These are phyloP conservation scores for Athetis lepigone DNA, from an alignment of 2,888 invertebrate species.

Conservation along the genomic window DNA sequence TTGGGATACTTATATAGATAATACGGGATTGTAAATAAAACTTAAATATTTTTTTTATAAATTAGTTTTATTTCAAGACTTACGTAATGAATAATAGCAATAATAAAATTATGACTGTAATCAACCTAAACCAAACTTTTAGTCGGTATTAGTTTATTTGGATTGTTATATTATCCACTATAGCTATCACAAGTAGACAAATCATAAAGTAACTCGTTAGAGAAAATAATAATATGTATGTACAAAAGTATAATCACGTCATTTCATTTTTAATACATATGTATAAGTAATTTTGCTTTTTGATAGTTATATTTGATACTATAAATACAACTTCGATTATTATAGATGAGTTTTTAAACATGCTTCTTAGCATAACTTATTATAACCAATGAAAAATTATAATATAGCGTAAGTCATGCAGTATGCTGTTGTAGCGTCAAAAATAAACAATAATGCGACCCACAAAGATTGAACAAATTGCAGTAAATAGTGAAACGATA, in stretches of 20 bases:
- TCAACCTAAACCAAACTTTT: conserved; percentile 88
- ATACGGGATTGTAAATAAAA: conserved; percentile 42
- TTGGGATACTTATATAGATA: conserved; percentile 7
- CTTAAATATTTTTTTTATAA: conserved; percentile 79
- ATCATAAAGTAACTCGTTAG: conserved; percentile 71
- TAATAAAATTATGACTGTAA: conserved; percentile 89
- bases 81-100: conserved; percentile 79
- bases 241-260: conserved; percentile 73
- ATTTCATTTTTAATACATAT: conserved; percentile 50
- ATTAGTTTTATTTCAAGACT: conserved; percentile 90
- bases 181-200: conserved; percentile 85
- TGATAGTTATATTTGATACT: conserved; percentile 39
- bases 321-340: conserved; percentile 28
- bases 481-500: conserved; percentile 6
- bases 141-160: conserved; percentile 90
- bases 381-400: conserved; percentile 17
- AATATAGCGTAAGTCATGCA: background rate
- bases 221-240: conserved; percentile 69
- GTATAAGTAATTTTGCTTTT: conserved; percentile 31
- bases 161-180: conserved; percentile 81
- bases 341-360: conserved; percentile 23
- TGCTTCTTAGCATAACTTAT: conserved; percentile 19
- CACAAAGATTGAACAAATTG: conserved; percentile 4
- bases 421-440: conserved; percentile 16
- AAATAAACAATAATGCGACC: conserved; percentile 9